phyloP scores from a whole-genome alignment of 2,113 vertebrate genomes.

The Embiotoca jacksoni region DNA sequence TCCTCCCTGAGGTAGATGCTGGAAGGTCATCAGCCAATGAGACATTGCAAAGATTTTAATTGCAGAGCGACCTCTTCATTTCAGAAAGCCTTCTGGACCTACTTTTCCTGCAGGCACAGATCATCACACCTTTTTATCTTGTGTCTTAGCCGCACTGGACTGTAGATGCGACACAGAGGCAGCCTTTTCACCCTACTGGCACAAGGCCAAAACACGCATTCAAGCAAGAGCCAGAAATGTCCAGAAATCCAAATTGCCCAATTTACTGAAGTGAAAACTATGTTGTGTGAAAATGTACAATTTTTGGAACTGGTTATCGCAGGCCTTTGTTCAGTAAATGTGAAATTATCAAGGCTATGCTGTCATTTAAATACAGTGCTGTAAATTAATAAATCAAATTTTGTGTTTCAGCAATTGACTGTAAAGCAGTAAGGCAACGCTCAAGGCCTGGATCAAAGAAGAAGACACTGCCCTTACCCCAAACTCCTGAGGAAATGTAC shows the following conservation, averaged over 20 bases:
- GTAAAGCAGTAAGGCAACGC: constrained; percentile 95
- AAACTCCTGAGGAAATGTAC: constrained; percentile 97
- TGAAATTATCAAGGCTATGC: neutral
- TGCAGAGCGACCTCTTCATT: constrained; percentile 19
- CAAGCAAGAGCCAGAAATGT: neutral
- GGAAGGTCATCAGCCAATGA: constrained; percentile 12
- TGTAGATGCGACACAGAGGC: neutral
- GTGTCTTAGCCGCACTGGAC: neutral
- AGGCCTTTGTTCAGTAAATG: neutral
- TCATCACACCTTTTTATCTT: neutral
- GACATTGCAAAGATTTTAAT: constrained; percentile 34
- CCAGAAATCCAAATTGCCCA: neutral
- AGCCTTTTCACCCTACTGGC: neutral
- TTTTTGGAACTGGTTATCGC: neutral
- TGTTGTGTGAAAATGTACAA: no score
- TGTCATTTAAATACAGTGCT: neutral
- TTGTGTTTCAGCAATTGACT: constrained; percentile 91
- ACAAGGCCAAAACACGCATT: neutral
- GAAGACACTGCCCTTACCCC: constrained; percentile 92
- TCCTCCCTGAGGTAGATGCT: constrained; percentile 47
- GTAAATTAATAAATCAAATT: constrained; percentile 13
- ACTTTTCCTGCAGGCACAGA: constrained; percentile 8
- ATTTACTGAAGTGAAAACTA: neutral
- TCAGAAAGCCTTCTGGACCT: constrained; percentile 6
- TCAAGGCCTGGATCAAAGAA: constrained; percentile 98